phyloP scores from a whole-genome alignment of 2,888 invertebrate species.

The Mythimna vitellina region DNA sequence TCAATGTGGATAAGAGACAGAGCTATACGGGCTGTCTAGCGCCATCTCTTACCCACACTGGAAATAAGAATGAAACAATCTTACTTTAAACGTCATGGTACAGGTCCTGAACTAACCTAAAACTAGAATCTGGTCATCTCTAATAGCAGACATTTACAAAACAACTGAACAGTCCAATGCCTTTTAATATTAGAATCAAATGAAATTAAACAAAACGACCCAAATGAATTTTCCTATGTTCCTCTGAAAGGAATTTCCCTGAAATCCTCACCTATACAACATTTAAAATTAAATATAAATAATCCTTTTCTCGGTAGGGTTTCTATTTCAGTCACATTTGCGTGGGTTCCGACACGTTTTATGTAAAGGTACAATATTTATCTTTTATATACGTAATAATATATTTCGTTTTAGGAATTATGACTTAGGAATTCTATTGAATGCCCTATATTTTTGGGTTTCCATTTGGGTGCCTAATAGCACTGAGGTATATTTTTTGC shows the following conservation, averaged over 20 bases:
- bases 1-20: too few relatives aligned
- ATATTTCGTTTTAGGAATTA: not conserved
- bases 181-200: too few relatives aligned
- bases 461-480: too few relatives aligned
- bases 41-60: too few relatives aligned
- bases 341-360: not conserved
- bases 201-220: conserved; percentile 1
- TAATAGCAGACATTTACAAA: too few relatives aligned
- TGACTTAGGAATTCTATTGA: not conserved
- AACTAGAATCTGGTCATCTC: too few relatives aligned
- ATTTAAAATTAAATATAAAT: conserved; percentile 26
- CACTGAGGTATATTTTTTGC: too few relatives aligned
- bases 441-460: not conserved
- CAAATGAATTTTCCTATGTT: not conserved
- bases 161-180: too few relatives aligned
- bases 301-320: not conserved
- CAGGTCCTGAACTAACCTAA: too few relatives aligned
- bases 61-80: too few relatives aligned
- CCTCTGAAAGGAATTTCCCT: conserved; percentile 3
- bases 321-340: conserved; percentile 6
- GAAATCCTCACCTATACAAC: not conserved
- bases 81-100: too few relatives aligned
- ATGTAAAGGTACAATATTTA: conserved; percentile 3
- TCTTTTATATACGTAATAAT: not conserved
- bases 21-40: too few relatives aligned